Conservation (phyloP, 2,888 invertebrate species). For the Drosophila anceps region DNA sequence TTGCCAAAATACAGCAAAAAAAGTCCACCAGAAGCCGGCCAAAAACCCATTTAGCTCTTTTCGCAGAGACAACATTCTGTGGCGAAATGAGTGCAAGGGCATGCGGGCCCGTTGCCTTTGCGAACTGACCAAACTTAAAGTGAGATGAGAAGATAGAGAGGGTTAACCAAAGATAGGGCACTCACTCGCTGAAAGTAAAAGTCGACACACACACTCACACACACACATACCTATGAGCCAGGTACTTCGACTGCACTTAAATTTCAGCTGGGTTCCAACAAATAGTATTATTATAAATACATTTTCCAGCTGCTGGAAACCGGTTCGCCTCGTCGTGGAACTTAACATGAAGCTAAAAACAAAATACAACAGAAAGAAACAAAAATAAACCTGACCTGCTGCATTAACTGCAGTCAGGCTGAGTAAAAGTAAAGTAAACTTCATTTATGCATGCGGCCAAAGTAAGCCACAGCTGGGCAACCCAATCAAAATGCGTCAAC, state of each 20-base stretch:
- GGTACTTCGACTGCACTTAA: constrained; percentile 59
- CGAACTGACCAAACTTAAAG: constrained; percentile 42
- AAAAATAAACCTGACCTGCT: constrained; percentile 42
- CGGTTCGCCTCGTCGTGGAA: constrained; percentile 55
- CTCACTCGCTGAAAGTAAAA: constrained; percentile 49
- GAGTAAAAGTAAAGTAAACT: constrained; percentile 65
- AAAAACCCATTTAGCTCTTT: constrained; percentile 32
- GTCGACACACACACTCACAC: constrained; percentile 23
- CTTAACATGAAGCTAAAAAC: constrained; percentile 12
- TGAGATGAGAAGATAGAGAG: neutral
- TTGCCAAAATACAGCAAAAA: constrained; percentile 55
- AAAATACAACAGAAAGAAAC: neutral
- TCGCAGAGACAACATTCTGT: constrained; percentile 36
- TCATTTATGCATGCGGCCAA: constrained; percentile 57
- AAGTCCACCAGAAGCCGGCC: constrained; percentile 20
- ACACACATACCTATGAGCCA: neutral
- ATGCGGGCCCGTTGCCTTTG: constrained; percentile 15
- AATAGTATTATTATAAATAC: constrained; percentile 65
- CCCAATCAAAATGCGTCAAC: constrained; percentile 42
- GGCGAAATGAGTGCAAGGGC: constrained; percentile 9
- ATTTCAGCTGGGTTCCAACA: constrained; percentile 42
- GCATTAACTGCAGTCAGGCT: constrained; percentile 34
- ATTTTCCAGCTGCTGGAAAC: constrained; percentile 70
- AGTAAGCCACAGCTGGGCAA: constrained; percentile 20
- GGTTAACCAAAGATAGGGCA: neutral